Base-by-base conservation (phyloP, 2,888 invertebrate genomes). In the Ornithoptera priamus region DNA sequence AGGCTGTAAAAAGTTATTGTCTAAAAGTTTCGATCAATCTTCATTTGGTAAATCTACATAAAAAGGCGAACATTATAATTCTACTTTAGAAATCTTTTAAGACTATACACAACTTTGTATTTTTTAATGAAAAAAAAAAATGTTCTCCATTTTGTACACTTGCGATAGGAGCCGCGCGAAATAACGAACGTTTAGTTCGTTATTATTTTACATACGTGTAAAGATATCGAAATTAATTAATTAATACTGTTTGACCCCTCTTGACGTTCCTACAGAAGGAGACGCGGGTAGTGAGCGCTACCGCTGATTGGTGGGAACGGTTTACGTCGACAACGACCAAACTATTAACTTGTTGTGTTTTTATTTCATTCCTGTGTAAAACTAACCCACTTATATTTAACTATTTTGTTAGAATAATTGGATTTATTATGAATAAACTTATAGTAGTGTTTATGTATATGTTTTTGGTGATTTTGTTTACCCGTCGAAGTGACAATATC, bases 1-100 rank as follows among this genome's bases (percentile, higher is more conserved):
- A 89, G 87, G 85, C 85, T 90, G 90, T 89, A 90, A 88, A 89
- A 88, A 87, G 86, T 70, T 91, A 92, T 91, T 91, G 90, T 92
- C 90, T 87, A 89, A 87, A 87, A 84, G 84, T 89, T 89, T 85
- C 86, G 76, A 83, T 86, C 84, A 85, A 87, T 87, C 81, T 85
- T 85, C 76, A 81, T 85, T 86, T 85, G 78, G 80, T 84, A 83
- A 77, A 77, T 80, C 82, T 83, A 83, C 81, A 73, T 81, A 81
- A 78, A 79, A 80, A 76, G 79, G 77, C 77, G 75, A 77, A 71
- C 76, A 81, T 79, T 72, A 74, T 76, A 77, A 79, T 75, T 78
- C 80, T 81, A 84, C 76, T 78, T 81, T 79, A 79, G 78, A 82
- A 80, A 78, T 76, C 75, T 80, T 79, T 61, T 80, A 80, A 78